phyloP scores from a whole-genome alignment of 2,797 vertebrate species.

The Brachyrhaphis roseni region DNA sequence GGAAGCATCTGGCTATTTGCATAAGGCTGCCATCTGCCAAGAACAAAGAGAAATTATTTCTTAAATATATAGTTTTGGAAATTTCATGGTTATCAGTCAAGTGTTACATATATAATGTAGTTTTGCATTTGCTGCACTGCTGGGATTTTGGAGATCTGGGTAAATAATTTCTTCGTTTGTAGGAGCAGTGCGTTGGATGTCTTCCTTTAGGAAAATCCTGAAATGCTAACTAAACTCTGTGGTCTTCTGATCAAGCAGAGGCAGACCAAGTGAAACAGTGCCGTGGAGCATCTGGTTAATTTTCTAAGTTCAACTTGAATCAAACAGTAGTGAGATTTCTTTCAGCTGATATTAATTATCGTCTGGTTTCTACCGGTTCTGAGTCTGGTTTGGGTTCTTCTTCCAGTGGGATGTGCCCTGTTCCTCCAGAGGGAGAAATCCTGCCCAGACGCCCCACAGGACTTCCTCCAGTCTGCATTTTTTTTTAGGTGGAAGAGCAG shows the following conservation, averaged over 20 bases:
- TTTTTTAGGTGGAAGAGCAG: not conserved
- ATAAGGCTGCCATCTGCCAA: slow-evolving; percentile 4
- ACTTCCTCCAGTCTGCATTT: not conserved
- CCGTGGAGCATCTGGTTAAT: slow-evolving; percentile 19
- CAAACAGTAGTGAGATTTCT: slow-evolving; percentile 19
- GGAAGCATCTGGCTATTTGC: not conserved
- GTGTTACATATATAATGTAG: not conserved
- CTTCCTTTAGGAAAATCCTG: not conserved
- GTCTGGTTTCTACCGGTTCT: not conserved
- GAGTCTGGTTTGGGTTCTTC: not conserved
- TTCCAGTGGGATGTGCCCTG: not conserved
- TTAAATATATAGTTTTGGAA: not conserved
- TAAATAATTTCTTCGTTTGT: not conserved
- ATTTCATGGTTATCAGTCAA: not conserved
- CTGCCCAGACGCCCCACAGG: not conserved
- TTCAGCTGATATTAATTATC: not conserved
- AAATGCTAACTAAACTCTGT: slow-evolving; percentile 5
- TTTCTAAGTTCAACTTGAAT: slow-evolving; percentile 1
- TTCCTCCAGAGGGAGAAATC: not conserved
- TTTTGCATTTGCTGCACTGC: not conserved
- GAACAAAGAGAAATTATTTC: slow-evolving; percentile 3
- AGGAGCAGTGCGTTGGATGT: not conserved
- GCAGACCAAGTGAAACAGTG: not conserved
- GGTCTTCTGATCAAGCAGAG: not conserved
- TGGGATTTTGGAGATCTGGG: not conserved